Evolutionary conservation across 2,888 invertebrate genomes (phyloP), one percentile per base, ranked within the genome.

Genomic region (Chorisops tibialis): DNA sequence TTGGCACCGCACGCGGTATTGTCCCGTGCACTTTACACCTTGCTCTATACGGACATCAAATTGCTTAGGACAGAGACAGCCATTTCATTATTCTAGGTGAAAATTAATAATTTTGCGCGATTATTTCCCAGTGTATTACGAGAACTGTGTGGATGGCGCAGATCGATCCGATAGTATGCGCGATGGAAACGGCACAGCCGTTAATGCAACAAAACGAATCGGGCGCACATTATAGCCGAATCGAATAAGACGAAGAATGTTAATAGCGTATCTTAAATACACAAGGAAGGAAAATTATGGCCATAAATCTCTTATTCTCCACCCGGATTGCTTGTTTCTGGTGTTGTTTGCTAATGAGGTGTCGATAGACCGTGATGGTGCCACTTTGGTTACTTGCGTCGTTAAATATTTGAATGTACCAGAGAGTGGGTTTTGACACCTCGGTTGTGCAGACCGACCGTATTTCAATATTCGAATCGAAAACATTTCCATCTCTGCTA

Each of bases 271-370:
- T 35, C 4, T 14, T 12, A n/a, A 16, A 30, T 50, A 35, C 9
- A 7, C 16, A 50, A n/a, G n/a, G 3, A 22, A 5, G 24, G 21
- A 22, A 21, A n/a, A 50, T 35, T 35, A 18, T 7, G 35, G 24
- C 16, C 35, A 24, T 50, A 50, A 50, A 50, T 35, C 14, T 50
- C 24, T 30, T 24, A 30, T 16, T 50, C 35, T 30, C 24, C 35
- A 16, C 48, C n/a, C 50, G 50, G 24, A 22, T n/a, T 22, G 12
- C 48, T n/a, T 22, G 22, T 48, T 50, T 30, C 50, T 18, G 35
- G 35, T 30, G 35, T 50, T 50, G 50, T 50, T 30, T 30, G 50
- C 16, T 35, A 50, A 50, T 50, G 50, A 22, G 35, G 50, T 50
- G 50, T 50, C n/a, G 35, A 35, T 50, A 35, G n/a, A 16, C 16